A percentile compares a stretch with the other conserved stretches of the same genome.
Conservation (phyloP, 1,140 invertebrate species). For the Trichonephila clavipes region DNA sequence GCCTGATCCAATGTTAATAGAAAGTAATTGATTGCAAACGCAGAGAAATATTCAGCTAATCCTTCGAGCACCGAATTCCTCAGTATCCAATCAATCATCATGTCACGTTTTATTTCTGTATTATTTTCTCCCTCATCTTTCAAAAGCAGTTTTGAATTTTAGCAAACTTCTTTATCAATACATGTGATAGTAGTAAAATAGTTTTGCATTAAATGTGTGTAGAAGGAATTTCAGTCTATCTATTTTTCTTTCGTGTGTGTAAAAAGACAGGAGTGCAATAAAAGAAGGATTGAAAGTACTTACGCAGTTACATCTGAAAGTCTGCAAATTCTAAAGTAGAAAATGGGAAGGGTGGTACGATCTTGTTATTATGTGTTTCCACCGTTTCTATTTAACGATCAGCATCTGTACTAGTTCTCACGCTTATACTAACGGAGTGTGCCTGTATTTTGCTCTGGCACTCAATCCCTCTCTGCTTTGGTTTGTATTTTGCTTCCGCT, state of each 20-base stretch:
- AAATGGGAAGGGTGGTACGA: slow-evolving; percentile 37
- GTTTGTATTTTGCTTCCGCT: slow-evolving; percentile 26
- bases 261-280: background rate
- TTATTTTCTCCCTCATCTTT: no score
- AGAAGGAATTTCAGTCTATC: background rate
- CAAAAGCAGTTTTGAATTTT: no score
- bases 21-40: background rate
- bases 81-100: no score
- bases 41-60: no score
- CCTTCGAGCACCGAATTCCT: no score
- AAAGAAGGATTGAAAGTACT: background rate
- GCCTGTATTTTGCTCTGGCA: slow-evolving; percentile 47
- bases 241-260: background rate
- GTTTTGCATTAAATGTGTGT: background rate
- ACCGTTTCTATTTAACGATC: slow-evolving; percentile 43
- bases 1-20: background rate
- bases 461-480: slow-evolving; percentile 18
- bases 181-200: background rate
- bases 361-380: slow-evolving; percentile 64
- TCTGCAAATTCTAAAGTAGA: background rate
- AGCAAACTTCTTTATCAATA: no score
- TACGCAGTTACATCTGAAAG: slow-evolving; percentile 9
- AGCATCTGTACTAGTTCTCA: slow-evolving; percentile 46
- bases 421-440: slow-evolving; percentile 50
- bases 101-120: no score